Percentiles rank a stretch among this genome's conserved stretches.
Evolutionary conservation across 2,888 invertebrate genomes (phyloP).

Genomic region (Drosophila koepferae): DNA sequence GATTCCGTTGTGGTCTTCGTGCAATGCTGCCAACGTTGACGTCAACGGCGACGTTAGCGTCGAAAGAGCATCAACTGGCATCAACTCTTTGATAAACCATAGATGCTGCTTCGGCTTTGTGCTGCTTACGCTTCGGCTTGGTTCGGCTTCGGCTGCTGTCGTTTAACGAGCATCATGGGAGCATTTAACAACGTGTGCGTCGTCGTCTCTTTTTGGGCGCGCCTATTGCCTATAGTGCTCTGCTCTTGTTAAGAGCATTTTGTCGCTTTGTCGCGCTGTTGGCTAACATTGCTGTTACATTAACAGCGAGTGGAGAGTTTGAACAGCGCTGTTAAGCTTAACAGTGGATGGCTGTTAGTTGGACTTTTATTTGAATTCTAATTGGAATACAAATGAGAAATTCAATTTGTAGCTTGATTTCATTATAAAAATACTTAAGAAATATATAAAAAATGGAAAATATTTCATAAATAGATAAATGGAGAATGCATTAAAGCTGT

Average conservation of each 20-base stretch:
- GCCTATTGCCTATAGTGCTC: constrained; percentile 30
- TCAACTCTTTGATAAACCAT: constrained; percentile 35
- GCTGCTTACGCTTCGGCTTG: constrained; percentile 15
- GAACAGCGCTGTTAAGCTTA: constrained; percentile 8
- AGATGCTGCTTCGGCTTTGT: constrained; percentile 27
- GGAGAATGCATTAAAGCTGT: too few species aligned
- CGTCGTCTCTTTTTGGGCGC: constrained; percentile 43
- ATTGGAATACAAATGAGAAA: accelerated
- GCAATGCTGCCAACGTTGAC: constrained; percentile 17
- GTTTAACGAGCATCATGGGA: constrained; percentile 7
- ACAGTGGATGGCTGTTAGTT: neutral
- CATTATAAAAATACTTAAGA: neutral
- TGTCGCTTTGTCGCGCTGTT: constrained; percentile 60
- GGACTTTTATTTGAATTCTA: neutral
- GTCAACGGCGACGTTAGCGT: constrained; percentile 19
- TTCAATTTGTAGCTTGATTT: neutral
- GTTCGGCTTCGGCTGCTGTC: constrained; percentile 19
- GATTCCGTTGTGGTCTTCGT: constrained; percentile 35
- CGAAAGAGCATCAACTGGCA: constrained; percentile 21
- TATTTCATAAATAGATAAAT: too few species aligned
- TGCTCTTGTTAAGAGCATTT: constrained; percentile 33
- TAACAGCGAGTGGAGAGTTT: constrained; percentile 56
- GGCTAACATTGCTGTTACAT: neutral
- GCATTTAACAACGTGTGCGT: constrained; percentile 17
- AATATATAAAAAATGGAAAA: neutral